These are phyloP conservation scores for Hyles euphorbiae DNA, from an alignment of 1,140 invertebrate genomes.

Conservation along the genomic window DNA sequence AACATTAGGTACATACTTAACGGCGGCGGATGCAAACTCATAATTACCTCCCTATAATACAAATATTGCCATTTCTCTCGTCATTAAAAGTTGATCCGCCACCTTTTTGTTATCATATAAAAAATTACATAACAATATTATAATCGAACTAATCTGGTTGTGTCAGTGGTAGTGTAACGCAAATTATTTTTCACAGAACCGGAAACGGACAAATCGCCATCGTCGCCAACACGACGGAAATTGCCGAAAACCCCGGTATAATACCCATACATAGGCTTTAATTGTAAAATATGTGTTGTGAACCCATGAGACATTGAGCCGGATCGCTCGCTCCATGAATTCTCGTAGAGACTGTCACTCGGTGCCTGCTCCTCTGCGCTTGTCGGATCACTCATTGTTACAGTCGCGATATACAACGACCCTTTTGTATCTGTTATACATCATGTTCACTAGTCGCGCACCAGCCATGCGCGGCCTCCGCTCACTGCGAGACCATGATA, in stretches of 20 bases:
- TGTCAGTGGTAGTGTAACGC: constrained; percentile 15
- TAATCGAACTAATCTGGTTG: too few species aligned
- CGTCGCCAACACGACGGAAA: constrained; percentile 92
- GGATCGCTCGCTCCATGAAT: constrained; percentile 44
- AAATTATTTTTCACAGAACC: constrained; percentile 79
- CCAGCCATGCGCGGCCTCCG: too few species aligned
- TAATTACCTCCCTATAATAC: too few species aligned
- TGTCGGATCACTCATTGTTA: constrained; percentile 39
- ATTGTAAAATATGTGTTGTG: constrained; percentile 72
- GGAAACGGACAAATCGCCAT: constrained; percentile 87
- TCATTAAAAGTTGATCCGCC: too few species aligned
- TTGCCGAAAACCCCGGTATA: constrained; percentile 96
- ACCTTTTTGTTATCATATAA: too few species aligned
- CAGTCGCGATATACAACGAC: constrained; percentile 29
- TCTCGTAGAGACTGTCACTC: constrained; percentile 69
- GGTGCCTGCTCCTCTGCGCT: constrained; percentile 64
- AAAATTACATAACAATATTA: too few species aligned
- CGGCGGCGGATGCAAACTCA: too few species aligned
- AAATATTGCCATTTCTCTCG: too few species aligned
- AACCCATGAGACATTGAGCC: constrained; percentile 57
- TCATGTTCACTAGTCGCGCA: constrained; percentile 16
- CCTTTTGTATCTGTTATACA: constrained; percentile 27
- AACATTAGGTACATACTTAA: too few species aligned
- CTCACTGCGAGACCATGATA: too few species aligned
- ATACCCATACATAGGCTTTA: constrained; percentile 73